Base-by-base conservation (phyloP, 2,113 vertebrate genomes). In the Gadus macrocephalus region DNA sequence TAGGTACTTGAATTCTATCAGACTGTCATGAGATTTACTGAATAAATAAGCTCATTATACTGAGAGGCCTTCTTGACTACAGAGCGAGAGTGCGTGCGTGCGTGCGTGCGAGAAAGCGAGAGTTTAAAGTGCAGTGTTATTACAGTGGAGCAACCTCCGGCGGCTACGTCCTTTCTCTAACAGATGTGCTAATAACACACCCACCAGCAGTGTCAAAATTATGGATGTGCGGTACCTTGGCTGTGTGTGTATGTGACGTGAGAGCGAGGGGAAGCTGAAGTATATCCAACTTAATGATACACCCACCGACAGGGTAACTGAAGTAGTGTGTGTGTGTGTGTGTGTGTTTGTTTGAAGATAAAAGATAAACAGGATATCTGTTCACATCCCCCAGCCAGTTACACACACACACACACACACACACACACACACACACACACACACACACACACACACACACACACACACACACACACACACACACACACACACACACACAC, bases 331-430 rank as follows among this genome's bases (percentile, higher is more conserved):
- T 35, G 31, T 35, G 31, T 35, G 31, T 35, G 31, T 35, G 31
- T 35, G 58, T 15, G 16, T 61, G 53, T 66, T 77, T 71, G 56
- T 70, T 38, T 62, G 31, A 17, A 74, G 53, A 42, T 73, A 15
- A 69, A 80, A 69, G 65, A 74, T 76, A 78, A 82, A 85, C 83
- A 80, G 80, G 83, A 77, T 80, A 69, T 66, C 17, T 71, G 71
- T 67, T 66, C 68, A 56, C 62, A 61, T 73, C 68, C 75, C 71
- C 25, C 73, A 49, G 42, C 74, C 81, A 58, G 61, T 63, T 19
- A 58, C 19, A 62, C 42, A 42, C 56, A 71, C 55, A 28, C 56
- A 71, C 55, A 69, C 69, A 58, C 19, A 62, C 42, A 42, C 56
- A 71, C 55, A 69, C 69, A 58, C 19, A 62, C 42, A 42, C 56